Conservation (phyloP, 2,888 invertebrate species). For the Xylocampa areola region DNA sequence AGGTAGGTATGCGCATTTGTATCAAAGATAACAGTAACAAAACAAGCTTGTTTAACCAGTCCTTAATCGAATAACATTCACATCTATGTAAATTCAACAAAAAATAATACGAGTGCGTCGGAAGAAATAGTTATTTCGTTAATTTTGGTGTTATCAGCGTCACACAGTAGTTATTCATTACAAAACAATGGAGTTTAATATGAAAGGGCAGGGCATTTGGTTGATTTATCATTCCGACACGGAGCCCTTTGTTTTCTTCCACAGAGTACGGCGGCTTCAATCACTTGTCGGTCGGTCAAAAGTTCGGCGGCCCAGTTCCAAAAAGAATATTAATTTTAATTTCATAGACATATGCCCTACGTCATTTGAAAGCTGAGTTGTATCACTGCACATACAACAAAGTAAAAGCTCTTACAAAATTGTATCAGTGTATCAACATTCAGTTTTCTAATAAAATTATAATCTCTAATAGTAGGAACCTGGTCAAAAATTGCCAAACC, state of each 20-base stretch:
- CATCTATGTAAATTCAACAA: constrained; percentile 45
- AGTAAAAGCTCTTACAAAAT: no score
- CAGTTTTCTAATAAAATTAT: no score
- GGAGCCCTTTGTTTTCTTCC: constrained; percentile 76
- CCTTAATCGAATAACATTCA: constrained; percentile 46
- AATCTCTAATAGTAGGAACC: no score
- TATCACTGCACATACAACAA: no score
- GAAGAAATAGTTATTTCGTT: constrained; percentile 42
- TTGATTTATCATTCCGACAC: constrained; percentile 79
- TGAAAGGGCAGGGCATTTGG: constrained; percentile 77
- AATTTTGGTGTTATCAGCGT: constrained; percentile 42
- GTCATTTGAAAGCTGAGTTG: neutral
- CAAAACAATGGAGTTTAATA: constrained; percentile 78
- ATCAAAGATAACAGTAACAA: constrained; percentile 56
- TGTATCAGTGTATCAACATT: no score
- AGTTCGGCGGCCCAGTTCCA: constrained; percentile 61
- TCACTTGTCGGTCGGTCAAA: constrained; percentile 74
- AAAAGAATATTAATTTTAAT: constrained; percentile 65
- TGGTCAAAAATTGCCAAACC: constrained; percentile 1
- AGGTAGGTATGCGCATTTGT: constrained; percentile 51
- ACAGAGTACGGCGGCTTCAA: constrained; percentile 63
- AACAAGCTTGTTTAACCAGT: constrained; percentile 51
- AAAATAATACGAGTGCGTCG: no score
- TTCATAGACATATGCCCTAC: constrained; percentile 47
- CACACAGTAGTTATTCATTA: constrained; percentile 62